Evolutionary conservation across 2,113 vertebrate species (phyloP).

Genomic region (Fulmarus glacialis): DNA sequence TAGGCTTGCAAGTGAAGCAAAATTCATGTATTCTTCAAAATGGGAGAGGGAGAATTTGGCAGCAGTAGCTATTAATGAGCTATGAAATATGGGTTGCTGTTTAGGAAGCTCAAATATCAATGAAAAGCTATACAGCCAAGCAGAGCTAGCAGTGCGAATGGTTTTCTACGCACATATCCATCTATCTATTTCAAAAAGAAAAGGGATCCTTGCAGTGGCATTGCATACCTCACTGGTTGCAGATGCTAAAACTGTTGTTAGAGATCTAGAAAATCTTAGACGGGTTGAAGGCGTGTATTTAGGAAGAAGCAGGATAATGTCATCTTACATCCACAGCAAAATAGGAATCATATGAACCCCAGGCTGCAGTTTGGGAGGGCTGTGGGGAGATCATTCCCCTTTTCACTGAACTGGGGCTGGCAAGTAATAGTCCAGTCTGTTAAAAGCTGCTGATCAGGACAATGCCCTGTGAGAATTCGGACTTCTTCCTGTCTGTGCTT

Average conservation of each 20-base stretch:
- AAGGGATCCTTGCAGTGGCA: neutral
- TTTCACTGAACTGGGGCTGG: neutral
- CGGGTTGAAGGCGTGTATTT: neutral
- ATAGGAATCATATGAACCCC: rapidly evolving
- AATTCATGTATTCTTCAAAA: neutral
- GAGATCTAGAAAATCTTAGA: neutral
- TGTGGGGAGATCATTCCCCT: neutral
- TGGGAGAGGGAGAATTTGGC: neutral
- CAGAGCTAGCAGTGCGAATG: neutral
- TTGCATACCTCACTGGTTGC: neutral
- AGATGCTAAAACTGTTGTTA: neutral
- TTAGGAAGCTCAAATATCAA: neutral
- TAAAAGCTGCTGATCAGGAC: neutral
- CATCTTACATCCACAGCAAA: neutral
- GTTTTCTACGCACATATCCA: neutral
- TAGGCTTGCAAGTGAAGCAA: neutral
- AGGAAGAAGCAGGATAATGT: neutral
- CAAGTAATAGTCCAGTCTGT: neutral
- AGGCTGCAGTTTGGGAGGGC: neutral
- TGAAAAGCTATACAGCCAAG: neutral
- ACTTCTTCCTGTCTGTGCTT: neutral
- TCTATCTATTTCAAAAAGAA: neutral
- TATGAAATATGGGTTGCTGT: neutral
- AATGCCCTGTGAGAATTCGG: neutral
- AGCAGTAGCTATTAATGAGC: neutral